Percentiles rank a stretch among this genome's conserved stretches.
Evolutionary conservation across 1,140 invertebrate species (phyloP).

Genomic region (Trichomalopsis sarcophagae): DNA sequence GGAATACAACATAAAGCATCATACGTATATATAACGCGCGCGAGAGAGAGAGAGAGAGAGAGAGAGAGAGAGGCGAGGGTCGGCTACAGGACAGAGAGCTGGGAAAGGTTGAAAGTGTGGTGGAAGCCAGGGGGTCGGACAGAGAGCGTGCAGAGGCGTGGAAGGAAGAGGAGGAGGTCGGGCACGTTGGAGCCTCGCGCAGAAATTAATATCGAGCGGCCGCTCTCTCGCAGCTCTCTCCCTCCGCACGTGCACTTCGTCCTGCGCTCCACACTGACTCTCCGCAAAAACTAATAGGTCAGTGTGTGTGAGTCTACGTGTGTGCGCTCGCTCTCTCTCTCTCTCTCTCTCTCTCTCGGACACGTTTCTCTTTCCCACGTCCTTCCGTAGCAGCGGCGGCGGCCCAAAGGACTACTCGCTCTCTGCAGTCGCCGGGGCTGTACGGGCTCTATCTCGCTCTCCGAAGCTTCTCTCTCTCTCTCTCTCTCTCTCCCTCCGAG

Average conservation of each 20-base stretch:
- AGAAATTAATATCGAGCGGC: conserved; percentile 72
- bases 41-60: conserved; percentile 47
- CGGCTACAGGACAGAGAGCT: background rate
- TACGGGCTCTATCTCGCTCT: conserved; percentile 21
- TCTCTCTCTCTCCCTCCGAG: background rate
- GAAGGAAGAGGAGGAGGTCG: conserved; percentile 48
- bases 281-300: conserved; percentile 37
- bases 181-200: conserved; percentile 60
- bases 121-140: conserved; percentile 4
- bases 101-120: conserved; percentile 26
- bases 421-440: conserved; percentile 41
- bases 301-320: conserved; percentile 37
- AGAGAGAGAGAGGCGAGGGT: conserved; percentile 36
- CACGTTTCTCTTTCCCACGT: conserved; percentile 67
- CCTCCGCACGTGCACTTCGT: background rate
- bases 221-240: conserved; percentile 29
- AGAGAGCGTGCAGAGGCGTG: background rate
- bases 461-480: conserved; percentile 28
- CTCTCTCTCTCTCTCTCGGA: conserved; percentile 62
- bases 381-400: conserved; percentile 50
- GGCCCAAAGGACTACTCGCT: conserved; percentile 67
- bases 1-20: background rate
- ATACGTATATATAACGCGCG: background rate
- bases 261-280: background rate
- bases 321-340: conserved; percentile 45